Conservation (phyloP, 2,888 invertebrate species). For the Byasa hedistus region DNA sequence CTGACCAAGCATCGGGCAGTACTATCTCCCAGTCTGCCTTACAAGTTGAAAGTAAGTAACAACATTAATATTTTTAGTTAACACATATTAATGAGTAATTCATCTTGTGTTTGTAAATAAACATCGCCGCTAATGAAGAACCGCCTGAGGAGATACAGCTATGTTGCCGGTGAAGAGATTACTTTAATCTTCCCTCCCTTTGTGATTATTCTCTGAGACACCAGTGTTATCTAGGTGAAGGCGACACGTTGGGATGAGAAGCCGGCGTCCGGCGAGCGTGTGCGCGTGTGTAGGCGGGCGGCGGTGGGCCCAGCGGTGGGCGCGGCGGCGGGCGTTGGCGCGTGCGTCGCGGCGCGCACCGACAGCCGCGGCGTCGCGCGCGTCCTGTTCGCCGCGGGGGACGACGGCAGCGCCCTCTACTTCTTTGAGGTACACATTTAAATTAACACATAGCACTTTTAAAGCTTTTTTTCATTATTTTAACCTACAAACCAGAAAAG, state of each 20-base stretch:
- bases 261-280: slow-evolving; percentile 50
- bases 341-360: slow-evolving; percentile 52
- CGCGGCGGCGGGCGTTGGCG: slow-evolving; percentile 12
- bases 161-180: too few relatives aligned
- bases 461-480: too few relatives aligned
- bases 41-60: slow-evolving; percentile 79
- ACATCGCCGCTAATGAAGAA: too few relatives aligned
- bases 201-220: too few relatives aligned
- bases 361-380: slow-evolving; percentile 56
- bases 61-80: not conserved
- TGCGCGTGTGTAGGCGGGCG: slow-evolving; percentile 56
- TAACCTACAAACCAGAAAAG: too few relatives aligned
- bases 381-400: slow-evolving; percentile 56
- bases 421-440: slow-evolving; percentile 50
- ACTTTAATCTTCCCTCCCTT: too few relatives aligned
- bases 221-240: slow-evolving; percentile 51
- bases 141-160: too few relatives aligned
- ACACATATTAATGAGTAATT: not conserved
- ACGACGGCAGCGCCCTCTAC: slow-evolving; percentile 49
- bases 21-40: slow-evolving; percentile 86
- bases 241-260: slow-evolving; percentile 71
- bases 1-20: slow-evolving; percentile 77
- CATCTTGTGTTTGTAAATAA: too few relatives aligned
- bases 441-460: not conserved
- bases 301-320: not conserved